Evolutionary conservation across 2,888 invertebrate species (phyloP), one percentile per base, ranked within the genome.

Genomic region (Cryptocephalus moraei): DNA sequence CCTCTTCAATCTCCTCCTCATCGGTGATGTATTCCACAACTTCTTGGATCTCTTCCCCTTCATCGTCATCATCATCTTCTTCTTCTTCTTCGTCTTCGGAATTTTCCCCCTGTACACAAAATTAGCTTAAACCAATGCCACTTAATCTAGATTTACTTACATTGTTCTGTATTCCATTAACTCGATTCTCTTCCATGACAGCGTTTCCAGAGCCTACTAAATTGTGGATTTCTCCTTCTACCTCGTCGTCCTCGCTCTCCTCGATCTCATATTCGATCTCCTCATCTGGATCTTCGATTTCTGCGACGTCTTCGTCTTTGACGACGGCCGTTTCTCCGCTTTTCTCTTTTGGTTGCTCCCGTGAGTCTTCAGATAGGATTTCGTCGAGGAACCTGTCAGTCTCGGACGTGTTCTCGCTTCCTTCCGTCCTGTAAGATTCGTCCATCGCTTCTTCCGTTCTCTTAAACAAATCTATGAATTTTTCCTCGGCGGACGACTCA

Each of bases 281-380:
- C 31, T 41, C 41, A 3, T 44, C 44, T 33, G 22, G 22, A 22
- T n/a, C 8, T 9, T 44, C 44, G 6, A 22, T 12, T 39, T 38
- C 39, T 4, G 22, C 22, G 22, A 22, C 6, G 6, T 22, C 40
- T n/a, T 40, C 13, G 4, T 40, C 22, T 48, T 39, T 46, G 40
- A 50, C 48, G 39, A 49, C 49, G 4, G 41, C 33, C 43, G 40
- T n/a, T 39, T 46, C 46, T 41, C 40, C 41, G 34, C 51, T 46
- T 10, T 47, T 44, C 34, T 54, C 49, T 14, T 41, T 39, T 43
- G 47, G 43, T 36, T 49, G 44, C 32, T 51, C 36, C 14, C 44
- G 45, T 39, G 10, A 32, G 49, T 34, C 43, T 40, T 9, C 11
- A 41, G 32, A 40, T 39, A 41, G 39, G 33, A 9, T 39, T 46